A percentile compares a stretch with the other conserved stretches of the same genome.
Evolutionary conservation across 2,113 vertebrate species (phyloP).

Genomic region (Plestiodon gilberti): DNA sequence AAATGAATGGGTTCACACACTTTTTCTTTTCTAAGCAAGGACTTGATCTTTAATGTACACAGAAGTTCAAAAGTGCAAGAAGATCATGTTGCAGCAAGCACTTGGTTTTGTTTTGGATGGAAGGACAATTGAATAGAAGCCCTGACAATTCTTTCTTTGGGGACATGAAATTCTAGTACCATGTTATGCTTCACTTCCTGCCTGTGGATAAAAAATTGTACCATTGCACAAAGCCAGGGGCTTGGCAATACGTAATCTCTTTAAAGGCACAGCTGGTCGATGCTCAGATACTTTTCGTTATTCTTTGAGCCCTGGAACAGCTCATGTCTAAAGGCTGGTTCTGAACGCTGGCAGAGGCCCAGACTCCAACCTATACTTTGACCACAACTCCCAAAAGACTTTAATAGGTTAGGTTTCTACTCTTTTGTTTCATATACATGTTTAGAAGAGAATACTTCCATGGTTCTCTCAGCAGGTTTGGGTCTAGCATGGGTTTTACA

Average conservation of each 20-base stretch:
- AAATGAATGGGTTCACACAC: background rate
- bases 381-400: background rate
- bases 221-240: background rate
- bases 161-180: conserved; percentile 32
- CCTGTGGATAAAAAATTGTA: conserved; percentile 17
- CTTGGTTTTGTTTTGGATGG: conserved; percentile 7
- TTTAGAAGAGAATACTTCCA: conserved; percentile 36
- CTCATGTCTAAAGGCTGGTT: conserved; percentile 12
- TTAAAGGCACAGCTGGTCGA: conserved; percentile 37
- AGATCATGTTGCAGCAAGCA: conserved; percentile 23
- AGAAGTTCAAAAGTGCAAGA: conserved; percentile 46
- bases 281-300: background rate
- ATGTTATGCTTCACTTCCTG: conserved; percentile 9
- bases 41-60: background rate
- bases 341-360: conserved; percentile 31
- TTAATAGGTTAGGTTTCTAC: background rate
- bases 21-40: background rate
- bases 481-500: background rate
- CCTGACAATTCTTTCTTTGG: conserved; percentile 34
- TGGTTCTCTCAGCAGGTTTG: background rate
- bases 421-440: background rate
- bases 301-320: background rate
- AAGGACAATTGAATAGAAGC: conserved; percentile 3
- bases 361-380: background rate
- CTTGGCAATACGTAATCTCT: conserved; percentile 53